A percentile compares a stretch with the other conserved stretches of the same genome.
Evolutionary conservation across 1,140 invertebrate genomes (phyloP).

Genomic region (Aricia agestis): DNA sequence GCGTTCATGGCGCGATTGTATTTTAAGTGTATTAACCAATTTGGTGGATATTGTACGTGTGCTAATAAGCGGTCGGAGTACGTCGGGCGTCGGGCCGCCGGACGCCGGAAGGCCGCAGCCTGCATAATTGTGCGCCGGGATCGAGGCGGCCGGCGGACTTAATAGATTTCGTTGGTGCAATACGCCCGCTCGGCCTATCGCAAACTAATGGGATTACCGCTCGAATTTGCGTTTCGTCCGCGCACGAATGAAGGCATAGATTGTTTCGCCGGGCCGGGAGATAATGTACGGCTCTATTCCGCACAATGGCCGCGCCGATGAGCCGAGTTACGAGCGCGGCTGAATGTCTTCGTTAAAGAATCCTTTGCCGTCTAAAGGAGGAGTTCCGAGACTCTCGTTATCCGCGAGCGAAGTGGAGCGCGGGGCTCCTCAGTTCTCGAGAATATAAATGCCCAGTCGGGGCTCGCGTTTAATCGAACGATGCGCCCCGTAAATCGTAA

Average conservation of each 20-base stretch:
- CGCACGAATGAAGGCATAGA: slow-evolving; percentile 42
- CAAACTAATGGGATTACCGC: slow-evolving; percentile 67
- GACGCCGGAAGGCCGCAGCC: slow-evolving; percentile 43
- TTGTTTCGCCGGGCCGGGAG: slow-evolving; percentile 28
- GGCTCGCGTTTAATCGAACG: slow-evolving; percentile 7
- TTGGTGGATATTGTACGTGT: slow-evolving; percentile 70
- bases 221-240: slow-evolving; percentile 58
- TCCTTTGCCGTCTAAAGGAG: slow-evolving; percentile 23
- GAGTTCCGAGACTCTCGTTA: slow-evolving; percentile 43
- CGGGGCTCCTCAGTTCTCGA: slow-evolving; percentile 24
- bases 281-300: slow-evolving; percentile 13
- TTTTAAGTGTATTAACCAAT: slow-evolving; percentile 76
- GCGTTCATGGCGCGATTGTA: slow-evolving; percentile 72
- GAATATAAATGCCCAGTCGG: slow-evolving; percentile 21
- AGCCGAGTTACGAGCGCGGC: slow-evolving; percentile 26
- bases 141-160: slow-evolving; percentile 66
- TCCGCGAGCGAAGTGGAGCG: slow-evolving; percentile 22
- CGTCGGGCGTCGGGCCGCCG: slow-evolving; percentile 49
- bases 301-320: slow-evolving; percentile 1
- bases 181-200: slow-evolving; percentile 58
- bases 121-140: slow-evolving; percentile 57
- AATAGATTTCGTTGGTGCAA: slow-evolving; percentile 70
- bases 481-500: background rate
- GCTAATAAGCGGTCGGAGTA: slow-evolving; percentile 62
- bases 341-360: slow-evolving; percentile 52